Evolutionary conservation across 2,113 vertebrate species (phyloP), one percentile per base, ranked within the genome.

Genomic region (Eptesicus fuscus): DNA sequence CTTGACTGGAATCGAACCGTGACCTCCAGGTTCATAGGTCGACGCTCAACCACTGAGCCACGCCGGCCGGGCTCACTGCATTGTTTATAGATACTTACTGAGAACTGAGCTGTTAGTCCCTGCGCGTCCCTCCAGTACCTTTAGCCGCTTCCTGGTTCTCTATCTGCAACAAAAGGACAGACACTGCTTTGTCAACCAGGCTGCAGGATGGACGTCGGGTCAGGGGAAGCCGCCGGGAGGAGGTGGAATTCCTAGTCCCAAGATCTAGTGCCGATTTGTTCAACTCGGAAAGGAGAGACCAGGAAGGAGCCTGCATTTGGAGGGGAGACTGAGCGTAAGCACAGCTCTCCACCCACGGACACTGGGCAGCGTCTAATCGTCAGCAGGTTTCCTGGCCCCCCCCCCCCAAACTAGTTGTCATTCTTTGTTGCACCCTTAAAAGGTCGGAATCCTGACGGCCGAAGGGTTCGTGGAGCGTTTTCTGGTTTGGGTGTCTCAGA

Each of bases 141-240:
- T 25, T 23, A 18, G 10, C 37, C 83, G 14, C 5, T 67, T 80
- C 42, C 51, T 77, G 20, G 28, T 59, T 44, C 32, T 51, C 14
- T 0, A 12, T 2, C n/a, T 44, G 37, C 9, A 16, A 4, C 10
- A 35, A 67, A 9, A 0, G 7, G 42, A 51, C 14, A 25, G 25
- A 30, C 4, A 4, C 13, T 28, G 6, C 70, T 90, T 85, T 59
- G 40, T 65, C 51, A 71, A 44, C 20, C 73, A 53, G 14, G 37
- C 11, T 53, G 32, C 37, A 30, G 10, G 42, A 53, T 25, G 5
- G 44, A 11, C 23, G 2, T 42, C 40, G 51, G 17, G 53, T 22
- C 49, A 79, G 53, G 47, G 61, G 67, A 37, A 91, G 37, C 28
- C 63, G 10, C 37, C 47, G 56, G 77, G 47, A n/a, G 25, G 12